Evolutionary conservation across 2,113 vertebrate genomes (phyloP).

Genomic region (Nothoprocta pentlandii): DNA sequence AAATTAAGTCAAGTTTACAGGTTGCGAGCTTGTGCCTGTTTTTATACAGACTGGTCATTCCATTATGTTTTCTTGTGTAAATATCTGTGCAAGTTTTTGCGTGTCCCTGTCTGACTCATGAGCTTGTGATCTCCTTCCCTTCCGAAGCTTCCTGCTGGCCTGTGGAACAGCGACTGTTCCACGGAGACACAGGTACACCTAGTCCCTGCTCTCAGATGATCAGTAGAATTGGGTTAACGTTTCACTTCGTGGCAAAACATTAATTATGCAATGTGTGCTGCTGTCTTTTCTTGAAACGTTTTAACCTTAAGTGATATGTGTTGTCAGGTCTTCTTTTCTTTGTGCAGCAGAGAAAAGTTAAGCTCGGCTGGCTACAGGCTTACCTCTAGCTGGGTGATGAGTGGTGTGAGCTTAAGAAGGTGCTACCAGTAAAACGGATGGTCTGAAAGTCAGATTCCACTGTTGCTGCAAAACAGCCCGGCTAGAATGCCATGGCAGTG

Average conservation of each 20-base stretch:
- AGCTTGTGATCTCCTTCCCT: neutral
- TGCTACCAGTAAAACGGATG: neutral
- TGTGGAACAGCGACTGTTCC: accelerated
- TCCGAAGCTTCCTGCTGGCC: neutral
- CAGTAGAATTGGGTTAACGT: neutral
- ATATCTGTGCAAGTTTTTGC: neutral
- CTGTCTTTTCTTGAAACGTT: neutral
- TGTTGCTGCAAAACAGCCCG: neutral
- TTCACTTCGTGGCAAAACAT: neutral
- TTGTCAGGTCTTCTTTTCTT: neutral
- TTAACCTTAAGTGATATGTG: neutral
- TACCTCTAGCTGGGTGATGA: neutral
- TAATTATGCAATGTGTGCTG: neutral
- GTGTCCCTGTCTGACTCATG: neutral
- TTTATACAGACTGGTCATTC: neutral
- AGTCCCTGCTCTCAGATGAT: neutral
- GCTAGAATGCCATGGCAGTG: conserved; percentile 30
- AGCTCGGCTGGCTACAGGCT: neutral
- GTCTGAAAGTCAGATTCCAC: neutral
- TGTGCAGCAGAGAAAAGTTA: neutral
- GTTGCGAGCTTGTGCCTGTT: neutral
- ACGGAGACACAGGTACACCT: accelerated
- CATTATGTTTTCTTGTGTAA: neutral
- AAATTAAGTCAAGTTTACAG: neutral
- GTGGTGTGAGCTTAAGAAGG: neutral